These are phyloP conservation scores for Megalopta genalis DNA, from an alignment of 1,140 invertebrate species.

Conservation along the genomic window DNA sequence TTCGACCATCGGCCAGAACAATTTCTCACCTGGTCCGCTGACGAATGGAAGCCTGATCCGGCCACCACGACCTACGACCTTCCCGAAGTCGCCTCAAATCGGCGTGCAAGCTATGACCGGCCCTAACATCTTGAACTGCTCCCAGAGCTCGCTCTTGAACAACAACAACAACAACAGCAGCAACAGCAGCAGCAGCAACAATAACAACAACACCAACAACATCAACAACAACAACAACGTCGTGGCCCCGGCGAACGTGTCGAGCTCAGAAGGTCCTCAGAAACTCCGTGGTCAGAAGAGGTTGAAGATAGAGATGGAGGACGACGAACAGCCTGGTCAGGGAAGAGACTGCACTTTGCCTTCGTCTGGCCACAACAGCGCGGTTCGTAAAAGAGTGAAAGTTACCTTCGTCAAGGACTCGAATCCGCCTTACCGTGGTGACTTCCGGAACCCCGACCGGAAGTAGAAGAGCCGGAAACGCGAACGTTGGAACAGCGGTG, in stretches of 20 bases:
- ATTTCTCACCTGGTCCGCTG: neutral
- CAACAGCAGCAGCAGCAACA: too few relatives aligned
- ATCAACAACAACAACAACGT: slow-evolving; percentile 42
- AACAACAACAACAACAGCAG: too few relatives aligned
- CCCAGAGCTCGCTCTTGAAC: slow-evolving; percentile 20
- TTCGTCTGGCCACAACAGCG: slow-evolving; percentile 15
- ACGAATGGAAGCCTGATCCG: slow-evolving; percentile 43
- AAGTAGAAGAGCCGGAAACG: slow-evolving; percentile 32
- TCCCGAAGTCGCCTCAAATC: slow-evolving; percentile 54
- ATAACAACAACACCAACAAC: slow-evolving; percentile 29
- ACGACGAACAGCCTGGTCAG: slow-evolving; percentile 42
- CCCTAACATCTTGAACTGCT: slow-evolving; percentile 35
- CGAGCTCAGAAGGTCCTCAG: too few relatives aligned
- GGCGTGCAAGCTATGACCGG: slow-evolving; percentile 12
- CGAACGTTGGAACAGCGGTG: neutral
- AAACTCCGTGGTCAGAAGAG: slow-evolving; percentile 51
- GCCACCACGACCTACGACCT: slow-evolving; percentile 38
- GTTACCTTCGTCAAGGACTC: slow-evolving; percentile 58
- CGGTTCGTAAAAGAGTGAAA: slow-evolving; percentile 59
- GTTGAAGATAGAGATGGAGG: slow-evolving; percentile 60
- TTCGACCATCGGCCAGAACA: slow-evolving; percentile 29
- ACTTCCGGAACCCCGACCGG: slow-evolving; percentile 48
- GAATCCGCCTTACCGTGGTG: slow-evolving; percentile 47
- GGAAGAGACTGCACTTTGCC: slow-evolving; percentile 47
- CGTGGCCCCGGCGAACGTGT: neutral